phyloP scores from a whole-genome alignment of 2,113 vertebrate genomes.

The Cisticola juncidis region DNA sequence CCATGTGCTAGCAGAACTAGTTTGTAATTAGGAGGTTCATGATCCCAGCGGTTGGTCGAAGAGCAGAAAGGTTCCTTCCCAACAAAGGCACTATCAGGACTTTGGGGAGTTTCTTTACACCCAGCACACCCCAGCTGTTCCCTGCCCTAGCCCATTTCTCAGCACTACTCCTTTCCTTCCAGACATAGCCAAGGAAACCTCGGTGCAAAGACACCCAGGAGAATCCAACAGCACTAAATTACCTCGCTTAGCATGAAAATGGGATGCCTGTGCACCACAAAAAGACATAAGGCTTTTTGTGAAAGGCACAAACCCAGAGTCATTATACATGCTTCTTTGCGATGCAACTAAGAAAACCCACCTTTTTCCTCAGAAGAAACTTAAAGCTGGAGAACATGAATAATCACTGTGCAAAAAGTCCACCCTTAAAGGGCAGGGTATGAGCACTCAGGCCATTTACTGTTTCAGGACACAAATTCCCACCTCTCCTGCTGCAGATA shows the following conservation, averaged over 20 bases:
- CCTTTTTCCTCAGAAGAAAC: not conserved
- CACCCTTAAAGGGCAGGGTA: not conserved
- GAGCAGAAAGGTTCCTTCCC: not conserved
- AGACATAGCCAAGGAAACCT: not conserved
- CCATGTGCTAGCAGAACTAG: not conserved
- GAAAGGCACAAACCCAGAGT: not conserved
- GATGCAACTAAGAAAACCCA: not conserved
- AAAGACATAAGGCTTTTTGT: not conserved
- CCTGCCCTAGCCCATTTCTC: not conserved
- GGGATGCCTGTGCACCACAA: not conserved
- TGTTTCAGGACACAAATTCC: not conserved
- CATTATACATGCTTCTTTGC: not conserved
- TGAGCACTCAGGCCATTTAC: not conserved
- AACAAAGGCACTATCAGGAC: not conserved
- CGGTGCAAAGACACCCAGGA: not conserved
- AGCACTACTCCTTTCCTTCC: not conserved
- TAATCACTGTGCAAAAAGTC: not conserved
- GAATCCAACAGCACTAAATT: not conserved
- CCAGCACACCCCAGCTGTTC: not conserved
- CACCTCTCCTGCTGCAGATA: not conserved
- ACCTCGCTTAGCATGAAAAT: conserved; percentile 29
- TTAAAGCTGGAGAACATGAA: not conserved
- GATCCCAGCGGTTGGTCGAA: accelerated
- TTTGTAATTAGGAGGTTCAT: not conserved
- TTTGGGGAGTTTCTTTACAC: not conserved